Evolutionary conservation across 2,113 vertebrate genomes (phyloP), one percentile per base, ranked within the genome.

Genomic region (Galbula dea): DNA sequence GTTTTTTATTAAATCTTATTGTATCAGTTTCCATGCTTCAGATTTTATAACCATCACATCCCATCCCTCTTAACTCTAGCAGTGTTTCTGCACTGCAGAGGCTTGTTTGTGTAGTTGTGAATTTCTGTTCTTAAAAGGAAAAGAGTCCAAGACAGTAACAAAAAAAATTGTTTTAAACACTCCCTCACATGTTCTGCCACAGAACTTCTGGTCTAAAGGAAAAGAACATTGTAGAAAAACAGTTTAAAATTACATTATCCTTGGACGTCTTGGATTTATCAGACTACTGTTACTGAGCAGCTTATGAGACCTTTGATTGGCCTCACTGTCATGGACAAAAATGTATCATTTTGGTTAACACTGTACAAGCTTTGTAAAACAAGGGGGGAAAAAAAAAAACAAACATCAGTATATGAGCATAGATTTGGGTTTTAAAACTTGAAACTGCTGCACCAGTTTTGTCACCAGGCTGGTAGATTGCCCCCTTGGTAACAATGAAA

Each of bases 161-260:
- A 41, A 52, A 37, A 32, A 76, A 32, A 55, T 23, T 37, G 58
- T 66, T 93, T 91, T 62, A 86, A 94, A 86, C 66, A 90, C 48
- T 89, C 78, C 81, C 66, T 95, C 49, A 73, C 81, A 93, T 76
- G 71, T 92, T 92, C 83, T 94, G 91, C 89, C 91, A 89, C 39
- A 93, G 71, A 95, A 95, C 21, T 79, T 86, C 54, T 88, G 43
- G 58, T 79, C 62, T 66, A 90, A 86, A n/a, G 71, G 52, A 79
- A 90, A 92, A 95, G 78, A 94, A 93, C 67, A 57, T 58, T 59
- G 86, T 43, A 93, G 83, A 90, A 94, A 96, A 94, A 89, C 81
- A 96, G 93, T 92, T 96, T 93, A 96, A 96, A 86, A 90, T 94
- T 83, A 83, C 68, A 79, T 95, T 94, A 92, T 90, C 67, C 63